phyloP scores from a whole-genome alignment of 2,113 vertebrate species.

The Fulica atra region DNA sequence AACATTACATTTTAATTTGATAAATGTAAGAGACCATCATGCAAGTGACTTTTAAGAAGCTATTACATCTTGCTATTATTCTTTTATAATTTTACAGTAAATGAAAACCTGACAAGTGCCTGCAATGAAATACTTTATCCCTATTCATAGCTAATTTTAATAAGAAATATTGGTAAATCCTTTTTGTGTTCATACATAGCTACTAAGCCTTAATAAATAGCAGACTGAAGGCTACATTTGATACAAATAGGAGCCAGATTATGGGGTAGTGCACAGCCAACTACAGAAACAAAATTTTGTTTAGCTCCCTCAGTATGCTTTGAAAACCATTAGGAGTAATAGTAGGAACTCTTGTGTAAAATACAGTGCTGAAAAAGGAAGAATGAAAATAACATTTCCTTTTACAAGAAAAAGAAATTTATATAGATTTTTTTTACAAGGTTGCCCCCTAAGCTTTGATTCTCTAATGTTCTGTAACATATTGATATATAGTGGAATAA shows the following conservation, averaged over 20 bases:
- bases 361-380: background rate
- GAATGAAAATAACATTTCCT: background rate
- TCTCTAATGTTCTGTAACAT: background rate
- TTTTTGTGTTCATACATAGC: background rate
- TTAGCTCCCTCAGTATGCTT: background rate
- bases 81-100: background rate
- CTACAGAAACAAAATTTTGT: background rate
- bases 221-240: background rate
- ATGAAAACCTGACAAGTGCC: background rate
- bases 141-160: background rate
- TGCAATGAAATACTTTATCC: background rate
- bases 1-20: background rate
- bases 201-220: background rate
- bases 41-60: background rate
- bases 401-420: background rate
- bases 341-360: background rate
- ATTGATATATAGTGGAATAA: background rate
- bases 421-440: background rate
- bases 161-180: background rate
- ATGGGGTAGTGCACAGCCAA: background rate
- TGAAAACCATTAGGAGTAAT: background rate
- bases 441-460: background rate
- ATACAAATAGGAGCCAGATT: background rate
- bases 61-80: background rate
- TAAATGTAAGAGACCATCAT: background rate